These are phyloP conservation scores for Drosophila melanosoma DNA, from an alignment of 2,888 invertebrate species.

Conservation along the genomic window DNA sequence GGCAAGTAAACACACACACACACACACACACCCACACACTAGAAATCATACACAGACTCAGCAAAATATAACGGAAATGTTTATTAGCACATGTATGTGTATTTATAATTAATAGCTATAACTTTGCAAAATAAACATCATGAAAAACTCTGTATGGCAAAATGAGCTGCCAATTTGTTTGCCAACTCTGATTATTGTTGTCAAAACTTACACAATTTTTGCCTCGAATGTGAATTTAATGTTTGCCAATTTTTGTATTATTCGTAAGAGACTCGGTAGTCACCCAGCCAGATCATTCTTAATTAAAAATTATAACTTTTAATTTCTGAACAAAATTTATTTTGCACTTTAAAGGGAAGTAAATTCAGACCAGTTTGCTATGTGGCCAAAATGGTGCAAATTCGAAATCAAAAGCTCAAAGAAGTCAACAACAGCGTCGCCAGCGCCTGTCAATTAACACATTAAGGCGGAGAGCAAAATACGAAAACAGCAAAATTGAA, in stretches of 20 bases:
- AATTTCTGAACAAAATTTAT: neutral
- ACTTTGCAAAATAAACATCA: slow-evolving; percentile 3
- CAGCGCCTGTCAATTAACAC: slow-evolving; percentile 76
- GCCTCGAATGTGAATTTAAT: neutral
- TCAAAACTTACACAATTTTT: neutral
- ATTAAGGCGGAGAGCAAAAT: slow-evolving; percentile 69
- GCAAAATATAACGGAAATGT: slow-evolving; percentile 16
- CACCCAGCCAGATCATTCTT: neutral
- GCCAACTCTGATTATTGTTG: neutral
- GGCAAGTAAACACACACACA: slow-evolving; percentile 24
- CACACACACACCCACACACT: slow-evolving; percentile 1
- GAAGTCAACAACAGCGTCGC: slow-evolving; percentile 43
- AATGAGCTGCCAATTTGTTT: neutral
- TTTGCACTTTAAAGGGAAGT: slow-evolving; percentile 47
- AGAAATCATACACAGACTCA: neutral
- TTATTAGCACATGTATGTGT: slow-evolving; percentile 25
- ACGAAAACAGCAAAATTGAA: slow-evolving; percentile 30
- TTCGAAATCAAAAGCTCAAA: slow-evolving; percentile 54
- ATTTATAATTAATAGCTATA: slow-evolving; percentile 20
- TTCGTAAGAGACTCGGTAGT: neutral
- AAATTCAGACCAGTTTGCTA: slow-evolving; percentile 14
- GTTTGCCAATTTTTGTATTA: neutral
- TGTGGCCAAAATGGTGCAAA: slow-evolving; percentile 20
- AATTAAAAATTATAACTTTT: neutral
- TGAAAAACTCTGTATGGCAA: slow-evolving; percentile 5